Base-by-base conservation (phyloP, 2,113 vertebrate genomes). In the Pangasianodon hypophthalmus region DNA sequence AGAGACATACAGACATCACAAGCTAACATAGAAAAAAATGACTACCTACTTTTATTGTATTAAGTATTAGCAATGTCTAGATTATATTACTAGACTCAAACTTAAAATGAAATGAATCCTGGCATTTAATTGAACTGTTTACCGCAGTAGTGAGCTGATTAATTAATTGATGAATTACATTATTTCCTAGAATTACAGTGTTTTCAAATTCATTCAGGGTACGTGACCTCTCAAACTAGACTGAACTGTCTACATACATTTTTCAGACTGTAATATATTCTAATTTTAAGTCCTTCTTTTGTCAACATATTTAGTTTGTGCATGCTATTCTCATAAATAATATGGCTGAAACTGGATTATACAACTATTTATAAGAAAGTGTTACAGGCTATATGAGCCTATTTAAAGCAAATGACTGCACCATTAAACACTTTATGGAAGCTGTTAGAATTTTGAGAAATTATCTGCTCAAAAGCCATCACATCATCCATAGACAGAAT, bases 1-100 rank as follows among this genome's bases (percentile, higher is more conserved):
- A 50, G 32, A 46, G 29, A 85, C 69, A 85, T 67, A 84, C 89
- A 90, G 64, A 87, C 56, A 84, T 56, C 19, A 75, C 41, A 75
- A 46, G 41, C 73, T 75, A 24, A 75, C 41, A 26, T 1, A 75
- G 37, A 7, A 46, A 18, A 71, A 21, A 24, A 41, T 46, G 2
- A 26, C 41, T 46, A 8, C 73, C 41, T 64, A 48, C 14, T 52
- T 73, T n/a, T 50, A 37, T 24, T n/a, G 19, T 82, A 41, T 52
- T 67, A 82, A 54, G 8, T 32, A 62, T 50, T 19, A 13, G 9
- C 60, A 64, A 81, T 50, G 3, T 88, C n/a, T 64, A 32, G 46
- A 37, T 69, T n/a, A 16, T 29, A 48, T 29, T 71, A 4, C 14
- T 26, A 26, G 41, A 75, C 7, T 41, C 41, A 71, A 71, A 71